Evolutionary conservation across 1,140 invertebrate species (phyloP), one percentile per base, ranked within the genome.

Genomic region (Brachystomella parvula): DNA sequence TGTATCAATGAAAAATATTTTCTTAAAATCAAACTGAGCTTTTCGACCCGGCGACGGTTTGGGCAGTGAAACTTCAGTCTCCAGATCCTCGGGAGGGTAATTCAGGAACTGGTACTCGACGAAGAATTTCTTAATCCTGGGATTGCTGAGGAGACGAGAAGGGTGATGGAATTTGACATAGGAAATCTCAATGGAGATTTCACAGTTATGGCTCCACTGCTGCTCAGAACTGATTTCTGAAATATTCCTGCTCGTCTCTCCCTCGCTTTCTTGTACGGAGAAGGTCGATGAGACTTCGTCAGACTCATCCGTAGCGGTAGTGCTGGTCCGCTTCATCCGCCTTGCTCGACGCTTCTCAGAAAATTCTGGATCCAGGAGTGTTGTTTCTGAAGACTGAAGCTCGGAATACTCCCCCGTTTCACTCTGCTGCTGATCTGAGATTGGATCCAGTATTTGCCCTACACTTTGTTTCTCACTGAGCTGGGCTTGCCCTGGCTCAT

Each of bases 41-140:
- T 49, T 66, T n/a, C 59, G 59, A 19, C 65, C 65, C n/a, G 53
- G 57, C 30, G 47, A 47, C 28, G 65, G 65, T 53, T 66, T 66
- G 3, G 47, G 63, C 21, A 61, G 6, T 15, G 59, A 61, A 32
- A 30, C 49, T 17, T 31, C 29, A 2, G 65, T 66, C 44, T 66
- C 65, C 33, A 61, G n/a, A 2, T 66, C 65, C 28, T 66, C 65
- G 3, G 57, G 58, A 3, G 44, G n/a, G 30, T 59, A 66, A 61
- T 66, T 47, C 3, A 66, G 44, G 30, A 66, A 66, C 19, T 53
- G 3, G 26, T 61, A 66, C 31, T 66, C 65, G 17, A 66, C 30
- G 33, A 24, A 66, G 24, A 66, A 61, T 35, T 66, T 61, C 28
- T 66, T 66, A n/a, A 66, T 47, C 2, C 53, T 57, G 2, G 57